Evolutionary conservation across 2,113 vertebrate genomes (phyloP), one percentile per base, ranked within the genome.

Genomic region (Xiphophorus maculatus): DNA sequence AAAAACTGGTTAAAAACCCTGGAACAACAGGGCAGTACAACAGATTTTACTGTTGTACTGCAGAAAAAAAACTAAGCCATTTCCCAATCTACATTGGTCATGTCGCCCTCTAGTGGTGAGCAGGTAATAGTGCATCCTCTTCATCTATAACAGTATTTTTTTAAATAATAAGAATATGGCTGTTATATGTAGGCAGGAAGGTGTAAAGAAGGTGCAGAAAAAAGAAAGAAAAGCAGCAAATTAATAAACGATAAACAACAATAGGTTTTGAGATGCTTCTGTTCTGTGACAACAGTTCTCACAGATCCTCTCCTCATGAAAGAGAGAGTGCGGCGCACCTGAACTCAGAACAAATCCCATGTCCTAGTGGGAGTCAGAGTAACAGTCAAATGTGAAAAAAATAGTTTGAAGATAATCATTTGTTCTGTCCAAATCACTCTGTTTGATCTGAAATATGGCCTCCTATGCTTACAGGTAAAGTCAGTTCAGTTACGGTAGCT

Each of bases 61-160:
- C 9, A 33, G 74, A 61, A 73, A 0, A 65, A 17, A 6, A 6
- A 33, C 42, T 19, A 14, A 54, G 66, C 29, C 5, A 0, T 14
- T 48, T 74, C 40, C 28, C 58, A 64, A 27, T 2, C 1, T 48
- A 30, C 54, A 44, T 73, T 32, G 63, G 83, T 80, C 82, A 66
- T 33, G 37, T 81, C 71, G 63, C 83, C 84, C 80, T 81, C 77
- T 80, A 82, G 84, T 79, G 86, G 83, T 42, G 29, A 73, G 58
- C 13, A 61, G n/a, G 71, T 63, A 48, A 17, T 29, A 76, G 2
- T 13, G 28, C 44, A 22, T 7, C 65, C 27, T 0, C 10, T n/a
- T 27, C 42, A 9, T 63, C 19, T n/a, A 13, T 40, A 13, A 40
- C 35, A 37, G 64, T 15, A 12, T 42, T 48, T 14, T 11, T 15